phyloP scores from a whole-genome alignment of 2,888 invertebrate species.

The Watsonalla cultraria region DNA sequence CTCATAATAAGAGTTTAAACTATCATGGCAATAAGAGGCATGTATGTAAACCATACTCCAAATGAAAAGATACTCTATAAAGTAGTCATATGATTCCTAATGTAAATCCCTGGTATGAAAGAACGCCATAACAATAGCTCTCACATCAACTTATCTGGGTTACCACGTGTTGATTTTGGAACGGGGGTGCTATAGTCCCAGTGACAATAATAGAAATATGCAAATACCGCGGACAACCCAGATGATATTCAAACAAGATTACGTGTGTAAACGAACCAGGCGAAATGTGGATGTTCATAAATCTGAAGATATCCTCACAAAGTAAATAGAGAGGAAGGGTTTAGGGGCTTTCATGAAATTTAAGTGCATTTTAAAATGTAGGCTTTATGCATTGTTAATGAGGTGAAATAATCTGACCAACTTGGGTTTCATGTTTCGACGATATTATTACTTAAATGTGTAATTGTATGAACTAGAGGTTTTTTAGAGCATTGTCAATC shows the following conservation, averaged over 20 bases:
- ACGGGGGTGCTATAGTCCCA: conserved; percentile 37
- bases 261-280: conserved; percentile 50
- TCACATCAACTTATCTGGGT: conserved; percentile 35
- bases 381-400: not conserved
- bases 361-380: conserved; percentile 10
- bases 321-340: conserved; percentile 9
- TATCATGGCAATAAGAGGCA: no score
- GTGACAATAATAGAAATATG: conserved; percentile 65
- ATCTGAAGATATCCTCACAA: conserved; percentile 32
- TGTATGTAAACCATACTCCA: no score
- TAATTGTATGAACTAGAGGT: no score
- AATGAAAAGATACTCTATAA: not conserved
- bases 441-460: no score
- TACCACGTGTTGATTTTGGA: conserved; percentile 51
- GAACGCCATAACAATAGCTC: conserved; percentile 38
- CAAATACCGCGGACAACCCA: conserved; percentile 51
- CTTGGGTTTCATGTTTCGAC: not conserved
- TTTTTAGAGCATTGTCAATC: no score
- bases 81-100: not conserved
- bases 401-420: not conserved
- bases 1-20: no score
- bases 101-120: conserved; percentile 11
- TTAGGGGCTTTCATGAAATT: conserved; percentile 19
- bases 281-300: conserved; percentile 45
- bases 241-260: conserved; percentile 63